Conservation (phyloP, 1,140 invertebrate genomes). For the Chlorops oryzae region DNA sequence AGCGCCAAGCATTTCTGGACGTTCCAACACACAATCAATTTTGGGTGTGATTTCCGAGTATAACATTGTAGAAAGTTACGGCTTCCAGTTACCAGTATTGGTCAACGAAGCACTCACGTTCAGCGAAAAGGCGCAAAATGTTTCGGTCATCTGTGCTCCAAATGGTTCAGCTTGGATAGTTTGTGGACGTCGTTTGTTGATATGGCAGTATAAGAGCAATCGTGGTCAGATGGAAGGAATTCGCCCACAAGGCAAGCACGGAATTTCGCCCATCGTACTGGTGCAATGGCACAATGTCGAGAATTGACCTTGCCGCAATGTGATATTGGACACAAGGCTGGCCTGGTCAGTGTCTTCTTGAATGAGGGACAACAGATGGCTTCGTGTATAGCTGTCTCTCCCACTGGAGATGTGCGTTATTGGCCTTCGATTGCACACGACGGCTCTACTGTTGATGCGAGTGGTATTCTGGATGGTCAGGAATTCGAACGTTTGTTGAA, state of each 20-base stretch:
- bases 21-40: constrained; percentile 60
- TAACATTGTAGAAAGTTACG: constrained; percentile 68
- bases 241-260: constrained; percentile 14
- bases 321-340: constrained; percentile 86
- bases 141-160: constrained; percentile 58
- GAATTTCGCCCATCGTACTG: constrained; percentile 45
- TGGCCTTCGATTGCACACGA: constrained; percentile 89
- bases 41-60: constrained; percentile 64
- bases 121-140: constrained; percentile 55
- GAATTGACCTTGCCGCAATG: constrained; percentile 85
- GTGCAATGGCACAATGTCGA: constrained; percentile 56
- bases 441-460: constrained; percentile 75
- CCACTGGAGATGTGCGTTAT: constrained; percentile 84
- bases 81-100: constrained; percentile 71
- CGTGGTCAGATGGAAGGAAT: neutral
- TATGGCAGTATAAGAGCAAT: constrained; percentile 74
- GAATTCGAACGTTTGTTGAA: constrained; percentile 74
- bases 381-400: constrained; percentile 85
- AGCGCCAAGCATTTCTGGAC: constrained; percentile 55
- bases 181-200: constrained; percentile 71
- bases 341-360: constrained; percentile 75
- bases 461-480: constrained; percentile 74
- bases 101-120: constrained; percentile 84
- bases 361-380: constrained; percentile 66
- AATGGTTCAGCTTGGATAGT: constrained; percentile 76